A percentile compares a stretch with the other conserved stretches of the same genome.
phyloP scores from a whole-genome alignment of 1,140 invertebrate species.

The Lepidurus apus region DNA sequence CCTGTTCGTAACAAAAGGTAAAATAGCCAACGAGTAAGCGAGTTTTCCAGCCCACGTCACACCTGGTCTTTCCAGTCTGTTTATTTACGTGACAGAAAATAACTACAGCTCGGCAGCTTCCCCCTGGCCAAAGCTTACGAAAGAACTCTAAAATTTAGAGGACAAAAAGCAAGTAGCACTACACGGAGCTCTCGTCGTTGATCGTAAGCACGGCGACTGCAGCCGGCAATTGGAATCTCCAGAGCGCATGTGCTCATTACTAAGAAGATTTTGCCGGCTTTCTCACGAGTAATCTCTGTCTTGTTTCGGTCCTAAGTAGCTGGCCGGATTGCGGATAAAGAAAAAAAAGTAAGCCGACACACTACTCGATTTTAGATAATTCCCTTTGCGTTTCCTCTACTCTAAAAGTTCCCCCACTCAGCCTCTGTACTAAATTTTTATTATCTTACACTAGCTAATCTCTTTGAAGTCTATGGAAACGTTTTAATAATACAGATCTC shows the following conservation, averaged over 20 bases:
- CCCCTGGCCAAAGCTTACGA: not conserved
- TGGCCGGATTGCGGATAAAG: not conserved
- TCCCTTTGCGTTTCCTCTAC: not conserved
- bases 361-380: not conserved
- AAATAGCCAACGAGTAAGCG: not conserved
- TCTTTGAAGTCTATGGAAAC: not conserved
- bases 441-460: not conserved
- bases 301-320: not conserved
- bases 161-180: not conserved
- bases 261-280: not conserved
- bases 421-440: not conserved
- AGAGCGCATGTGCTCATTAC: not conserved
- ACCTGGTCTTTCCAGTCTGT: not conserved
- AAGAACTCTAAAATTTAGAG: not conserved
- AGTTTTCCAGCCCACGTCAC: not conserved
- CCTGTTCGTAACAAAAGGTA: not conserved
- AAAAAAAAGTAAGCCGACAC: not conserved
- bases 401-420: not conserved
- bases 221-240: not conserved
- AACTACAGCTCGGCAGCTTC: not conserved
- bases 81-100: not conserved
- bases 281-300: not conserved
- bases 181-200: slow-evolving; percentile 2
- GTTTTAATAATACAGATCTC: not conserved
- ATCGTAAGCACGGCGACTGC: not conserved